Conservation (phyloP, 2,797 vertebrate species). For the Steatocranus sp. region DNA sequence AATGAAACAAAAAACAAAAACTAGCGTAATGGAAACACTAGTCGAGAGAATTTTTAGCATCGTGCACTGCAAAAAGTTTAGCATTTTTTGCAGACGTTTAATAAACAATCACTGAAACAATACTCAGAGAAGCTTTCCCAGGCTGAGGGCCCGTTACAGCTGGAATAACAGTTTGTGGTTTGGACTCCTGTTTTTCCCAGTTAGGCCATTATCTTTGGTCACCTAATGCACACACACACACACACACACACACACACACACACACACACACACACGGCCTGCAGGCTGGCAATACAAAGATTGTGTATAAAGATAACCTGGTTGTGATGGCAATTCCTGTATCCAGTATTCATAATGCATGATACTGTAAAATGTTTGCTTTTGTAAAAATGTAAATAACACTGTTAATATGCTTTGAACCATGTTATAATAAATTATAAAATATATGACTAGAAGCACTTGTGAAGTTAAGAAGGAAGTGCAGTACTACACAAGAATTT, state of each 20-base stretch:
- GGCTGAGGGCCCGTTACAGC: slow-evolving; percentile 64
- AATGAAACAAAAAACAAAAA: background rate
- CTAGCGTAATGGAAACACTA: background rate
- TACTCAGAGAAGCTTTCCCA: slow-evolving; percentile 68
- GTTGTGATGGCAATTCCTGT: background rate
- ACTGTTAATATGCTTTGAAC: background rate
- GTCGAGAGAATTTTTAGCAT: background rate
- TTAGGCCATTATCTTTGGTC: slow-evolving; percentile 45
- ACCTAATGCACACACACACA: slow-evolving; percentile 20
- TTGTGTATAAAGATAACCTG: background rate
- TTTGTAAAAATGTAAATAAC: background rate
- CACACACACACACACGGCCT: slow-evolving; percentile 16
- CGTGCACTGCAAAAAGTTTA: slow-evolving; percentile 23
- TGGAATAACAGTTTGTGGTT: slow-evolving; percentile 78
- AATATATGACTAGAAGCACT: background rate
- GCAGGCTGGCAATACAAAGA: slow-evolving; percentile 19
- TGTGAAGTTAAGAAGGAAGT: background rate
- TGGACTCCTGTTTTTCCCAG: slow-evolving; percentile 65
- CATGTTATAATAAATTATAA: background rate
- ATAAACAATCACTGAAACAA: slow-evolving; percentile 52
- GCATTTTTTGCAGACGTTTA: slow-evolving; percentile 50
- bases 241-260: slow-evolving; percentile 27
- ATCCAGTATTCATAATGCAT: background rate
- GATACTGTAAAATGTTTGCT: background rate
- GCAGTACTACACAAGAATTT: background rate